These are phyloP conservation scores for Drosophila putrida DNA, from an alignment of 2,888 invertebrate genomes.

Conservation along the genomic window DNA sequence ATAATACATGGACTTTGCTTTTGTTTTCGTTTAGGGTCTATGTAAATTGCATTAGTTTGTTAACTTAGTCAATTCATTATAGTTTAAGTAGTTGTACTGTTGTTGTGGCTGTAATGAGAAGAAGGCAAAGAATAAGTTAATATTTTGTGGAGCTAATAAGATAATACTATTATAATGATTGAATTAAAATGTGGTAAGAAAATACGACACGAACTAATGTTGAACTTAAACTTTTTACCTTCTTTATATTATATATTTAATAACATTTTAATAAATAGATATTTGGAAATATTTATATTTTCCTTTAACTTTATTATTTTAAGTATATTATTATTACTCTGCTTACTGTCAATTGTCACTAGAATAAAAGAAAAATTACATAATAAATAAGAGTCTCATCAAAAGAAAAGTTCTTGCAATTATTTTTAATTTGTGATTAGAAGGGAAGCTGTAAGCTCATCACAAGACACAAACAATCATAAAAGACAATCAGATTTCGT, in stretches of 20 bases:
- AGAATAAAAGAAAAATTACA: no score
- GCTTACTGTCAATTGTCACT: no score
- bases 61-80: slow-evolving; percentile 54
- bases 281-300: no score
- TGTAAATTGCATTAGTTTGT: slow-evolving; percentile 20
- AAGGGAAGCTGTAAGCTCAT: neutral
- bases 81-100: slow-evolving; percentile 4
- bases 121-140: neutral
- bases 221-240: no score
- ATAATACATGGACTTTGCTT: slow-evolving; percentile 52
- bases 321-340: no score
- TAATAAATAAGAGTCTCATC: no score
- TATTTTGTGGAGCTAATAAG: neutral
- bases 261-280: no score
- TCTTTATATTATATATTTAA: no score
- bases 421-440: neutral
- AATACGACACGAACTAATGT: neutral
- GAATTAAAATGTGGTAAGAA: neutral
- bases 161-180: slow-evolving; percentile 1
- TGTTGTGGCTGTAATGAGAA: slow-evolving; percentile 50
- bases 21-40: slow-evolving; percentile 6
- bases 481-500: slow-evolving; percentile 4
- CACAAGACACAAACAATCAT: neutral
- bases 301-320: no score
- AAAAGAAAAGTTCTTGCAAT: neutral